Evolutionary conservation across 1,140 invertebrate genomes (phyloP).

Genomic region (Cephus cinctus): DNA sequence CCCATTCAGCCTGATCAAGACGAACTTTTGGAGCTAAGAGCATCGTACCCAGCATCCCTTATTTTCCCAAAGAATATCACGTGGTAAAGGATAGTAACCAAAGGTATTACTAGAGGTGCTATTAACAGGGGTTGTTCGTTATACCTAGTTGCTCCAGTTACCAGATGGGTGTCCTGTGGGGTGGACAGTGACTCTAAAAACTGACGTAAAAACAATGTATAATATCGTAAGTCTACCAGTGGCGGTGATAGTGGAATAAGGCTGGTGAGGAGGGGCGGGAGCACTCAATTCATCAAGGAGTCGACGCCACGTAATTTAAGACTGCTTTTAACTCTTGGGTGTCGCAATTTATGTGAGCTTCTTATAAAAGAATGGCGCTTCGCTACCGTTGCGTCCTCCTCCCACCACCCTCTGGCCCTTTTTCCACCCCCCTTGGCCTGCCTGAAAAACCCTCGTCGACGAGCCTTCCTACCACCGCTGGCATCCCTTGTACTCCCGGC

Average conservation of each 20-base stretch:
- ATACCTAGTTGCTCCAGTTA: slow-evolving; percentile 40
- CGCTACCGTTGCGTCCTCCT: slow-evolving; percentile 15
- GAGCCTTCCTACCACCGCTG: slow-evolving; percentile 14
- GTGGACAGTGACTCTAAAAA: slow-evolving; percentile 23
- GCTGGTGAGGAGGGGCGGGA: slow-evolving; percentile 29
- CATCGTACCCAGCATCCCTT: no score
- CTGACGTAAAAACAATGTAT: slow-evolving; percentile 43
- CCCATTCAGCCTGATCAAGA: no score
- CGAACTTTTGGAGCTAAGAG: no score
- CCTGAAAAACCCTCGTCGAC: slow-evolving; percentile 14
- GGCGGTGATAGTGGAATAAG: slow-evolving; percentile 8
- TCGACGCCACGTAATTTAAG: slow-evolving; percentile 58
- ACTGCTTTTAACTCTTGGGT: slow-evolving; percentile 59
- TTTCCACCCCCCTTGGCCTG: slow-evolving; percentile 11
- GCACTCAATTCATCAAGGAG: slow-evolving; percentile 58
- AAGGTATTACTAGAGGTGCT: no score
- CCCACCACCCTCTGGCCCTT: slow-evolving; percentile 23
- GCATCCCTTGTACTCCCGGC: background rate
- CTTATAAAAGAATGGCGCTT: slow-evolving; percentile 57
- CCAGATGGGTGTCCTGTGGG: slow-evolving; percentile 16
- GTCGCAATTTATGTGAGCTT: slow-evolving; percentile 58
- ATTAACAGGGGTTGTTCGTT: slow-evolving; percentile 36
- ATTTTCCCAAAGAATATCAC: no score
- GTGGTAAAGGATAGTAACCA: no score
- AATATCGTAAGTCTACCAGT: slow-evolving; percentile 24